These are phyloP conservation scores for Drosophila atroscutellata DNA, from an alignment of 2,888 invertebrate genomes.

Conservation along the genomic window DNA sequence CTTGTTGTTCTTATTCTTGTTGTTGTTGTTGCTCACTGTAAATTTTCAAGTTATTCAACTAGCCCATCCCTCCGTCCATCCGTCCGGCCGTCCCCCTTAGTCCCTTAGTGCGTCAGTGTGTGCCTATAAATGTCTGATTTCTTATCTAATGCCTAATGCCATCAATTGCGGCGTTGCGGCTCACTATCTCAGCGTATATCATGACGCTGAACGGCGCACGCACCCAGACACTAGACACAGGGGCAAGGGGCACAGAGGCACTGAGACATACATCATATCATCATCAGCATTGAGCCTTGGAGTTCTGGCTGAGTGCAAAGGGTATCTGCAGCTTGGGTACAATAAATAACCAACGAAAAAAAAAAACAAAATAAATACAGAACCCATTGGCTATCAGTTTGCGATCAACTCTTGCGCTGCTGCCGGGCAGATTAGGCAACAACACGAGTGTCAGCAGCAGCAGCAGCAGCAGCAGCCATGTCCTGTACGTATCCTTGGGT, in stretches of 20 bases:
- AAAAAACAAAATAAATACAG: background rate
- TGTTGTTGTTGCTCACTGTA: constrained; percentile 9
- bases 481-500: constrained; percentile 50
- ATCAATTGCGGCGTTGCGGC: constrained; percentile 77
- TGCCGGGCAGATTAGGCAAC: constrained; percentile 61
- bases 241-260: constrained; percentile 8
- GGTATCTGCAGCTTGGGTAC: constrained; percentile 68
- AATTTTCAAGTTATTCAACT: constrained; percentile 33
- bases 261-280: constrained; percentile 56
- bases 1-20: constrained; percentile 7
- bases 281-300: constrained; percentile 23
- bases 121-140: constrained; percentile 79
- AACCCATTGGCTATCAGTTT: constrained; percentile 64
- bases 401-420: constrained; percentile 60
- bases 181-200: constrained; percentile 70
- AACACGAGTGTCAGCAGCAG: constrained; percentile 12
- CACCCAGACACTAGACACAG: constrained; percentile 40
- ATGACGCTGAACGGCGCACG: constrained; percentile 62
- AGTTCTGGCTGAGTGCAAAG: constrained; percentile 35
- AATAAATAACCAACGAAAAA: constrained; percentile 52
- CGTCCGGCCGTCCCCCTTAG: background rate
- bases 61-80: constrained; percentile 19
- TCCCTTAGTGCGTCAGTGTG: constrained; percentile 32
- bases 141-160: constrained; percentile 82
- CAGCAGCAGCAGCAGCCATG: constrained; percentile 19